A percentile compares a stretch with the other conserved stretches of the same genome.
phyloP scores from a whole-genome alignment of 2,888 invertebrate species.

The Odontocerum albicorne region DNA sequence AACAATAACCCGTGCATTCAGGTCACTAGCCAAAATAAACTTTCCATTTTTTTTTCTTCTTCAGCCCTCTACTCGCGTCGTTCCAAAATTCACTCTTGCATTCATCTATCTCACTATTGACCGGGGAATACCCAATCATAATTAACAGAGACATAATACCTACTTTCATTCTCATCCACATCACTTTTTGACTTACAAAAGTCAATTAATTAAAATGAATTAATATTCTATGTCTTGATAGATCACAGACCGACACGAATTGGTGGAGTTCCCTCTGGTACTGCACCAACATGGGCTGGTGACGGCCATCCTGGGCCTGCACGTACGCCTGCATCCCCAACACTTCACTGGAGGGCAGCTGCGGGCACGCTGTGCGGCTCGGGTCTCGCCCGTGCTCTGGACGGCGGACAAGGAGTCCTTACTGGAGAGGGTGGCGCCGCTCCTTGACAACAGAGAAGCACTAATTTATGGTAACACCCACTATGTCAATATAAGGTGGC shows the following conservation, averaged over 20 bases:
- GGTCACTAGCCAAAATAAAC: too few relatives aligned
- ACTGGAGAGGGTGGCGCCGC: conserved; percentile 55
- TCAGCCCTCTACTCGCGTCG: too few relatives aligned
- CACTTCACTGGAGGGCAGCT: conserved; percentile 63
- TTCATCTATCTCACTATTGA: too few relatives aligned
- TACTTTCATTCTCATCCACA: too few relatives aligned
- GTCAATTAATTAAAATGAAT: too few relatives aligned
- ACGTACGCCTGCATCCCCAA: conserved; percentile 55
- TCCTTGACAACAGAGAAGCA: conserved; percentile 63
- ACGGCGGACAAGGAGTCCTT: conserved; percentile 62
- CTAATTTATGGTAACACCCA: conserved; percentile 64
- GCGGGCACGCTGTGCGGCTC: conserved; percentile 64
- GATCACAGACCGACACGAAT: conserved; percentile 53
- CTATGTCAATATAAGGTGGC: too few relatives aligned
- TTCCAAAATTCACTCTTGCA: too few relatives aligned
- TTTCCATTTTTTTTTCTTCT: too few relatives aligned
- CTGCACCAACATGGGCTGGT: conserved; percentile 60
- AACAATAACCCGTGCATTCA: too few relatives aligned
- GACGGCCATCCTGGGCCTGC: conserved; percentile 60
- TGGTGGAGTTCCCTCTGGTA: conserved; percentile 57
- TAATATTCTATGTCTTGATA: conserved; percentile 42
- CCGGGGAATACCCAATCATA: too few relatives aligned
- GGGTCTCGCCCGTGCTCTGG: conserved; percentile 62
- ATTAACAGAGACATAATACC: too few relatives aligned
- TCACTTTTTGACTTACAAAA: too few relatives aligned